Base-by-base conservation (phyloP, 2,113 vertebrate genomes). In the Podilymbus podiceps region DNA sequence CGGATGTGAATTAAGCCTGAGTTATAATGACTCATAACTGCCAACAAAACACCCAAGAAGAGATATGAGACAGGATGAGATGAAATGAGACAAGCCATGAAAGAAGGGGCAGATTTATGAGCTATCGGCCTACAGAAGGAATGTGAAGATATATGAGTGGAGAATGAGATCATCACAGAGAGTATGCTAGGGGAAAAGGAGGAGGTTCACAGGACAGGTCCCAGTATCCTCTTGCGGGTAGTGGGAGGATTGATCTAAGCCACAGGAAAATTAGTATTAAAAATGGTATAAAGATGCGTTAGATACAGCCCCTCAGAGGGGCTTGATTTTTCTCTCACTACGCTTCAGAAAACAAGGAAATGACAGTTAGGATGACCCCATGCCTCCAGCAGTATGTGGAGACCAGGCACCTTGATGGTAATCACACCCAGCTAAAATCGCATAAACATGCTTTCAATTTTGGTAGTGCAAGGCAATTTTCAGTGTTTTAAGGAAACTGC, bases 101-200 rank as follows among this genome's bases (percentile, higher is more conserved):
- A 89, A 89, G 86, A 89, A 91, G 35, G 66, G 53, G 50, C 49
- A 94, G 85, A 91, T 95, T 94, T 89, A 89, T 93, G 91, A 96
- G 69, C 95, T 95, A 89, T 9, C 31, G 3, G 66, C 84, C 87
- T 85, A 79, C 87, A 64, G 89, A 93, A 91, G 85, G 89, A 85
- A 85, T 79, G 66, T 85, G 81, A 85, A 96, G 77, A 85, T 94
- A 72, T 5, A 28, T 40, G 89, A 89, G 82, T 77, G 42, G 66
- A 93, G 91, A 87, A 85, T 95, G 91, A 96, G 77, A 76, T 96
- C 89, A 96, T 68, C 77, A 42, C 5, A 3, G 44, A 75, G 79
- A 78, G 16, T 68, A 55, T 73, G 49, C 42, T 76, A 19, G 22
- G 62, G 66, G 28, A 87, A 56, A 82, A 96, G 52, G 66, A 68